These are phyloP conservation scores for Papilio polytes DNA, from an alignment of 1,140 invertebrate genomes.

Conservation along the genomic window DNA sequence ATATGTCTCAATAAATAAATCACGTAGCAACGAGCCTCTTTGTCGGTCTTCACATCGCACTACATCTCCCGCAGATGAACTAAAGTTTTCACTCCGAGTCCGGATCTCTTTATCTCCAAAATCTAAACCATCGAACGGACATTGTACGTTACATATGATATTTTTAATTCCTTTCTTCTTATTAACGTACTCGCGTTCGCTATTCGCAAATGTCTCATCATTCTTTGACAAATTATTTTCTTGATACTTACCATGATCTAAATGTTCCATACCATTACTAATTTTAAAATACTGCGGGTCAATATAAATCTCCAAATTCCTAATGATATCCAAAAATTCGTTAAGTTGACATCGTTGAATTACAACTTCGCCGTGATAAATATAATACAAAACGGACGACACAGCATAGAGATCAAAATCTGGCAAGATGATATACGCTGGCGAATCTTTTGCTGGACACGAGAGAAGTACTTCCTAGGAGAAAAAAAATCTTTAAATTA, in stretches of 20 bases:
- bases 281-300: slow-evolving; percentile 57
- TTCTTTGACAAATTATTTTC: background rate
- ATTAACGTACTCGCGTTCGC: slow-evolving; percentile 43
- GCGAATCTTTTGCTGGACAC: slow-evolving; percentile 63
- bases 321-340: slow-evolving; percentile 68
- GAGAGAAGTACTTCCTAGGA: slow-evolving; percentile 69
- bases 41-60: slow-evolving; percentile 58
- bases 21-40: slow-evolving; percentile 66
- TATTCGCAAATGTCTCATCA: background rate
- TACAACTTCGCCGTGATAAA: slow-evolving; percentile 75
- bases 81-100: slow-evolving; percentile 50
- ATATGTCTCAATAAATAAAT: slow-evolving; percentile 73
- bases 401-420: slow-evolving; percentile 71
- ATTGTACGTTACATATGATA: slow-evolving; percentile 40
- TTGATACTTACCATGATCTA: background rate
- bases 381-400: slow-evolving; percentile 69
- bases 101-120: slow-evolving; percentile 47
- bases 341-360: slow-evolving; percentile 60
- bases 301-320: slow-evolving; percentile 70
- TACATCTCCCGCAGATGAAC: slow-evolving; percentile 57
- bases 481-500: slow-evolving; percentile 27
- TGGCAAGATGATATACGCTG: slow-evolving; percentile 68
- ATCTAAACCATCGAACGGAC: slow-evolving; percentile 47
- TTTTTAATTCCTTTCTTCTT: slow-evolving; percentile 51
- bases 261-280: slow-evolving; percentile 22